phyloP scores from a whole-genome alignment of 2,888 invertebrate genomes.

The Clivina fossor region DNA sequence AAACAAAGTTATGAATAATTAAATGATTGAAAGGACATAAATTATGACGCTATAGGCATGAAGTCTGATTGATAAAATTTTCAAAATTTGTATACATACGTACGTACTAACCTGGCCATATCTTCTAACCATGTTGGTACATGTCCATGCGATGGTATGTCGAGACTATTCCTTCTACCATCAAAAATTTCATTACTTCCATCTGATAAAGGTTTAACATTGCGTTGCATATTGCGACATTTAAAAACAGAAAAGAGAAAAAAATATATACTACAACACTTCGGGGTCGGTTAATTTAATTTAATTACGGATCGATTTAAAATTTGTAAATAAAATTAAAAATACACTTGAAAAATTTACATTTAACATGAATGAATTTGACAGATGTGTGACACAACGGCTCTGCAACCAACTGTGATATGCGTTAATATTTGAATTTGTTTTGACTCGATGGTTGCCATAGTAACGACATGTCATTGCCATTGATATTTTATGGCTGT shows the following conservation, averaged over 20 bases:
- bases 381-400: conserved; percentile 9
- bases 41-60: too few relatives aligned
- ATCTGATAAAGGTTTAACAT: conserved; percentile 7
- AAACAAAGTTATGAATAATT: too few relatives aligned
- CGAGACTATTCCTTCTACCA: conserved; percentile 35
- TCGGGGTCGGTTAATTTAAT: too few relatives aligned
- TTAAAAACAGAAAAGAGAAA: too few relatives aligned
- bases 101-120: conserved; percentile 51
- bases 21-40: conserved; percentile 1
- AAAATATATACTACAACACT: too few relatives aligned
- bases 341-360: conserved; percentile 20
- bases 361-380: too few relatives aligned
- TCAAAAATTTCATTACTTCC: conserved; percentile 7
- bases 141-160: conserved; percentile 14
- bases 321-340: conserved; percentile 9
- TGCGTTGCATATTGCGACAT: conserved; percentile 17
- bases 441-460: conserved; percentile 25
- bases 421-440: conserved; percentile 26
- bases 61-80: too few relatives aligned
- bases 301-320: too few relatives aligned
- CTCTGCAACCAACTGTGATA: too few relatives aligned
- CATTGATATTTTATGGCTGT: conserved; percentile 32
- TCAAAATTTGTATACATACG: too few relatives aligned
- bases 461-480: conserved; percentile 22
- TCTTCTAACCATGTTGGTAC: conserved; percentile 53